Evolutionary conservation across 2,888 invertebrate species (phyloP).

Genomic region (Pelosia muscerda): DNA sequence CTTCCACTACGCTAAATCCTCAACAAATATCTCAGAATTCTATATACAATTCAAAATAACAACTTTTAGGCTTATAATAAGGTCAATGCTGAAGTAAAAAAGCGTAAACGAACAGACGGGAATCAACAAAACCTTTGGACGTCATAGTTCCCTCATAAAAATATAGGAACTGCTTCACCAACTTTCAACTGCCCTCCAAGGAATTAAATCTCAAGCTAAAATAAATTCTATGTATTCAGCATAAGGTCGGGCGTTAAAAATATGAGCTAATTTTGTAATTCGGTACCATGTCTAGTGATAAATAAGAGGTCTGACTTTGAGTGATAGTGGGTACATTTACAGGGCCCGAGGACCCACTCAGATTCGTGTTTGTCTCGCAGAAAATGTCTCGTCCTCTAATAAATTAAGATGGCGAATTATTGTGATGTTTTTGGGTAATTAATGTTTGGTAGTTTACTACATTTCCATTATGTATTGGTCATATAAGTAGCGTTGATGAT

Average conservation of each 20-base stretch:
- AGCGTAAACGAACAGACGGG: conserved; percentile 46
- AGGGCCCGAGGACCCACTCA: conserved; percentile 59
- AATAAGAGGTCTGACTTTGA: conserved; percentile 80
- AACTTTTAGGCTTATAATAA: conserved; percentile 22
- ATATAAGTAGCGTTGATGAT: conserved; percentile 15
- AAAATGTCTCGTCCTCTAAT: conserved; percentile 67
- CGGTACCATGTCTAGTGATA: conserved; percentile 65
- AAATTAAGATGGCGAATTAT: conserved; percentile 59
- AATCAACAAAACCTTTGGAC: conserved; percentile 53
- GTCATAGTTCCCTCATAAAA: conserved; percentile 53
- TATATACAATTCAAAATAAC: not conserved
- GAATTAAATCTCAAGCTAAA: conserved; percentile 12
- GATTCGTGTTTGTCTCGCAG: conserved; percentile 68
- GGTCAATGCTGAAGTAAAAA: conserved; percentile 49
- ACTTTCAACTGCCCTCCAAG: not conserved
- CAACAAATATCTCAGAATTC: not conserved
- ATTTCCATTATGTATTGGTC: conserved; percentile 19
- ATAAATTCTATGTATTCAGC: conserved; percentile 21
- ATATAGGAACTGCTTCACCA: conserved; percentile 46
- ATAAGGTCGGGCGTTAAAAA: conserved; percentile 19
- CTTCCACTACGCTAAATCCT: not conserved
- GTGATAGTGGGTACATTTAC: conserved; percentile 71
- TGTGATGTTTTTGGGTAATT: conserved; percentile 56
- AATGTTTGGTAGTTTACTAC: conserved; percentile 37
- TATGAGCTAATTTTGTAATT: conserved; percentile 10